Conservation (phyloP, 2,113 vertebrate genomes). For the Syngnathoides biaculeatus region DNA sequence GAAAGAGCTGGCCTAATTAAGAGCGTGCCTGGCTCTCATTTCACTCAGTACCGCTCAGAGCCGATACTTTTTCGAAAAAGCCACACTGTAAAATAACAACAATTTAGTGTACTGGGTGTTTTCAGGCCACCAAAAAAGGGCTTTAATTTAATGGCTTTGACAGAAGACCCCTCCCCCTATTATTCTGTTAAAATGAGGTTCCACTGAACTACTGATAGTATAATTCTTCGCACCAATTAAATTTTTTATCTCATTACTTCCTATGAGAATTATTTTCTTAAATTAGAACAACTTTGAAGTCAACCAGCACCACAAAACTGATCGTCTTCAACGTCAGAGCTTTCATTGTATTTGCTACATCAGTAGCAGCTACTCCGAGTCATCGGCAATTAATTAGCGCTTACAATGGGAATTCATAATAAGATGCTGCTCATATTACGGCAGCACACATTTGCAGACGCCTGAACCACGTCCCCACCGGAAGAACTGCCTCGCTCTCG, state of each 20-base stretch:
- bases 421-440: neutral
- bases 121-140: too few relatives aligned
- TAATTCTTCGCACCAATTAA: too few relatives aligned
- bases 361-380: neutral
- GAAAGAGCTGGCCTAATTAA: constrained; percentile 49
- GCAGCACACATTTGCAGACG: neutral
- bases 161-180: too few relatives aligned
- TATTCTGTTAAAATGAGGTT: too few relatives aligned
- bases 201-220: too few relatives aligned
- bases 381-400: neutral
- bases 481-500: neutral
- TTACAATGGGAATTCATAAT: neutral
- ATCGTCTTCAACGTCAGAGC: neutral
- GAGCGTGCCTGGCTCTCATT: constrained; percentile 21
- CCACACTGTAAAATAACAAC: constrained; percentile 24
- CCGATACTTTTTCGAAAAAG: constrained; percentile 35
- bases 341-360: neutral
- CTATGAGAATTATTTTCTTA: neutral
- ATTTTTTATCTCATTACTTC: too few relatives aligned
- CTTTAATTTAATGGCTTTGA: too few relatives aligned
- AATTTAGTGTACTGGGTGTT: too few relatives aligned
- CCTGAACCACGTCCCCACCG: neutral
- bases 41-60: constrained; percentile 13
- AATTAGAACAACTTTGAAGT: neutral
- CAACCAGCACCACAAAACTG: neutral